These are phyloP conservation scores for Acleris literana DNA, from an alignment of 2,888 invertebrate species.

Conservation along the genomic window DNA sequence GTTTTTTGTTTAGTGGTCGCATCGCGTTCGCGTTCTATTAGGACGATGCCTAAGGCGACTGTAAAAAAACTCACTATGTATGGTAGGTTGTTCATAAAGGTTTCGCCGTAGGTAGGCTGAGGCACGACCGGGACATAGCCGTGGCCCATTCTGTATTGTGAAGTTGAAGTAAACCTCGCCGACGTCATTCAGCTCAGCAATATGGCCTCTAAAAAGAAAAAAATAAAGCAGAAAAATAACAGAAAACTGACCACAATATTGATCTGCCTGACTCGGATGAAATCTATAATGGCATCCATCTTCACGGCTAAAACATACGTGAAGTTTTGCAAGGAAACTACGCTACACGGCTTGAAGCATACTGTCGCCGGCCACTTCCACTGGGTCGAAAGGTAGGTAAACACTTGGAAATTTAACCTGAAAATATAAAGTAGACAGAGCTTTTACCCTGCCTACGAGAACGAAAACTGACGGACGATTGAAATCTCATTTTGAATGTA, in stretches of 20 bases:
- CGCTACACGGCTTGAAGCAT: conserved; percentile 75
- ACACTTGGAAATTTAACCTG: conserved; percentile 4
- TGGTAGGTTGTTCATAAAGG: conserved; percentile 1
- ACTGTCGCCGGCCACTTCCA: conserved; percentile 69
- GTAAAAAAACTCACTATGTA: conserved; percentile 9
- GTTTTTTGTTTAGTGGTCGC: too few relatives aligned
- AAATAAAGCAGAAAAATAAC: conserved; percentile 17
- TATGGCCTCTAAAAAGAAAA: conserved; percentile 32
- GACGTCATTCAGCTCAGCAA: not conserved
- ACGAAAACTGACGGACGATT: too few relatives aligned
- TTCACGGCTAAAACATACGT: conserved; percentile 53
- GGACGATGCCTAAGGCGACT: too few relatives aligned
- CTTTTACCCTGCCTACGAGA: too few relatives aligned
- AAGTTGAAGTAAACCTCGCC: not conserved
- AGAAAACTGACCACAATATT: conserved; percentile 53
- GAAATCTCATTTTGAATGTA: not conserved
- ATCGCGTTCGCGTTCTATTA: too few relatives aligned
- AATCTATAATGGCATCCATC: conserved; percentile 58
- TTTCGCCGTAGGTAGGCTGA: not conserved
- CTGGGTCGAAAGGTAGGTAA: conserved; percentile 75
- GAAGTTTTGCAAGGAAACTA: conserved; percentile 71
- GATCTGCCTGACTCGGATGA: conserved; percentile 60
- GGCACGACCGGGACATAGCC: not conserved
- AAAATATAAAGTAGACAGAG: conserved; percentile 1
- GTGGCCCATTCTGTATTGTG: not conserved